Percentiles rank a stretch among this genome's conserved stretches.
These are phyloP conservation scores for Antitype chi DNA, from an alignment of 2,888 invertebrate genomes.

Conservation along the genomic window DNA sequence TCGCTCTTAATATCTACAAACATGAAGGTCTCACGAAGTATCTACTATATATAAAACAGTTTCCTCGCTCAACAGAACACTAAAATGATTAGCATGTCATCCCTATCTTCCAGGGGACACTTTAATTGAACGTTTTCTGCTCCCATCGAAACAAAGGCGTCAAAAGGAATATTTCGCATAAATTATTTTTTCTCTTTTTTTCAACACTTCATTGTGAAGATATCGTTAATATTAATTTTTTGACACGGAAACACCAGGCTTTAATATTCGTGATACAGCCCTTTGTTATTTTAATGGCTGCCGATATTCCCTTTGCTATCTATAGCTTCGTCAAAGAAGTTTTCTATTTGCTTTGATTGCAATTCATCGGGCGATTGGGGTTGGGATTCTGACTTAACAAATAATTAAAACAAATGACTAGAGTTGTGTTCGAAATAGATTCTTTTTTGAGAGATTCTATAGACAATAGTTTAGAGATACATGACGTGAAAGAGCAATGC, in stretches of 20 bases:
- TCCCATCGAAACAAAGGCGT: conserved; percentile 84
- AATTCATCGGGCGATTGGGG: conserved; percentile 49
- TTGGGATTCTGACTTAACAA: conserved; percentile 29
- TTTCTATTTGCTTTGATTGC: conserved; percentile 60
- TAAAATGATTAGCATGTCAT: conserved; percentile 62
- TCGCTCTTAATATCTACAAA: background rate
- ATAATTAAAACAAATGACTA: conserved; percentile 48
- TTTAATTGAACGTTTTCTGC: conserved; percentile 83
- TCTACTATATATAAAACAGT: conserved; percentile 5
- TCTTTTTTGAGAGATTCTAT: background rate
- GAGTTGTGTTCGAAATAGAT: background rate
- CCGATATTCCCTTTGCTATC: conserved; percentile 68
- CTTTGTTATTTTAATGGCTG: conserved; percentile 89
- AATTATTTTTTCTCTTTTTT: conserved; percentile 86
- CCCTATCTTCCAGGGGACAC: conserved; percentile 72
- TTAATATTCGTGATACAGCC: conserved; percentile 86
- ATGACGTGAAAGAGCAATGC: background rate
- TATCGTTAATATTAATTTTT: conserved; percentile 91
- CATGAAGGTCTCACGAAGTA: background rate
- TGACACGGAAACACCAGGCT: conserved; percentile 86
- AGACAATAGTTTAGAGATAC: background rate
- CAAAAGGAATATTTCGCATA: conserved; percentile 88
- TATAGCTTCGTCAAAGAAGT: conserved; percentile 58
- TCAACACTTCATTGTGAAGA: conserved; percentile 88
- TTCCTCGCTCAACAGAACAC: conserved; percentile 43